Evolutionary conservation across 2,888 invertebrate genomes (phyloP).

Genomic region (Leucophenga montana): DNA sequence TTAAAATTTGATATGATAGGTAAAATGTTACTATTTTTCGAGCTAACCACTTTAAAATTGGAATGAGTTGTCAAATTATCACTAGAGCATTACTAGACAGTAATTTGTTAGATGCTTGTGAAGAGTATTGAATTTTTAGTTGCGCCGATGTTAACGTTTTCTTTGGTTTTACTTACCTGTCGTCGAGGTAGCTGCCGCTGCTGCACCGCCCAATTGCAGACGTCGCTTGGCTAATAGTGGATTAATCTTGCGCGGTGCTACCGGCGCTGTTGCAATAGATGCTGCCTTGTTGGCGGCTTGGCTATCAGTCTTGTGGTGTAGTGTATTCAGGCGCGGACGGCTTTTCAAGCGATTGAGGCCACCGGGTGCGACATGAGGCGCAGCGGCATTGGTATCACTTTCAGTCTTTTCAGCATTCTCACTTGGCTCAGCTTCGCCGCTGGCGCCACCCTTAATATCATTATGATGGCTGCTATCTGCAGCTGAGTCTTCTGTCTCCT

Average conservation of each 20-base stretch:
- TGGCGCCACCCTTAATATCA: constrained; percentile 59
- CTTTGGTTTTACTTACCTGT: constrained; percentile 59
- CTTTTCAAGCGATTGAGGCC: constrained; percentile 71
- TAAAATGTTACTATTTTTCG: too few species aligned
- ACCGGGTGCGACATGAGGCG: constrained; percentile 50
- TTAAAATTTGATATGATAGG: too few species aligned
- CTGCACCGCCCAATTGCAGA: constrained; percentile 69
- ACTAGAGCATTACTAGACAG: too few species aligned
- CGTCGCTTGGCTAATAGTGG: constrained; percentile 71
- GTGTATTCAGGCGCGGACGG: constrained; percentile 70
- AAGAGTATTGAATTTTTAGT: too few species aligned
- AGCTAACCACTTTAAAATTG: too few species aligned
- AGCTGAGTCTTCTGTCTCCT: constrained; percentile 61
- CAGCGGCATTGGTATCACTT: constrained; percentile 49
- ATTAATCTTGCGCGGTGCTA: constrained; percentile 69
- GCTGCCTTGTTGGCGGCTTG: constrained; percentile 68
- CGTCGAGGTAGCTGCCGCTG: constrained; percentile 69
- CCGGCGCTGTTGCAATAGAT: constrained; percentile 43
- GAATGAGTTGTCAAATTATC: too few species aligned
- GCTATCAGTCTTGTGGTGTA: constrained; percentile 40
- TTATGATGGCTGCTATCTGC: constrained; percentile 67
- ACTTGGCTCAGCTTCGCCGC: constrained; percentile 42
- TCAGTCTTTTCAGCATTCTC: constrained; percentile 53
- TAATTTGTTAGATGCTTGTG: too few species aligned
- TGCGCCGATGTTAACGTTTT: too few species aligned